Evolutionary conservation across 2,797 vertebrate species (phyloP).

Genomic region (Karalla daura): DNA sequence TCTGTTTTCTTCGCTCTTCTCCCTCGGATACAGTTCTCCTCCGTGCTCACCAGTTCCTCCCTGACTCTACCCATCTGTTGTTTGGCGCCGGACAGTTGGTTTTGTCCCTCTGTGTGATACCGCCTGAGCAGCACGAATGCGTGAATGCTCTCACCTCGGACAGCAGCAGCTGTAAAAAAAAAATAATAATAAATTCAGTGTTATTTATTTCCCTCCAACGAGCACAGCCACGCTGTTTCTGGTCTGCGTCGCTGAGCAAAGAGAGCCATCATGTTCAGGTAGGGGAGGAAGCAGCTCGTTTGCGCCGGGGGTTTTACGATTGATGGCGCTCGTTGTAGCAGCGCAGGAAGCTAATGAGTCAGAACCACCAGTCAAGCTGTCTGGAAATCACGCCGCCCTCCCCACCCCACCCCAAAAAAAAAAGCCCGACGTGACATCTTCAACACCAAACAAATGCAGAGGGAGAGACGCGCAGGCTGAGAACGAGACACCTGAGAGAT

Average conservation of each 20-base stretch:
- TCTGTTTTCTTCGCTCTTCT: no score
- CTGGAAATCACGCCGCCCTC: slow-evolving; percentile 66
- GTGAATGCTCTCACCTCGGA: background rate
- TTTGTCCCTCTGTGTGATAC: background rate
- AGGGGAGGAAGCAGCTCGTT: slow-evolving; percentile 52
- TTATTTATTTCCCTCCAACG: slow-evolving; percentile 9
- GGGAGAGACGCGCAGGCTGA: slow-evolving; percentile 36
- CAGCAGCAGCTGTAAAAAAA: no score
- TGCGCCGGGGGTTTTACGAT: slow-evolving; percentile 59
- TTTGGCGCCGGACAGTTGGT: background rate
- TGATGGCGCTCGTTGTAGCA: slow-evolving; percentile 78
- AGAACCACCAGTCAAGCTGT: slow-evolving; percentile 85
- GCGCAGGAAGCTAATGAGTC: slow-evolving; percentile 83
- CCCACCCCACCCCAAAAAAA: no score
- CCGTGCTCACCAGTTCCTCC: background rate
- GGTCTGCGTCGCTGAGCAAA: slow-evolving; percentile 28
- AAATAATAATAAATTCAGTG: background rate
- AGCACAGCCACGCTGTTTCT: slow-evolving; percentile 6
- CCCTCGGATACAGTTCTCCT: no score
- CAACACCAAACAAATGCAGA: slow-evolving; percentile 59
- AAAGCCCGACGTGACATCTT: slow-evolving; percentile 48
- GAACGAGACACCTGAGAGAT: slow-evolving; percentile 36
- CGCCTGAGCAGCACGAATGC: slow-evolving; percentile 1
- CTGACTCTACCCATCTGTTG: background rate
- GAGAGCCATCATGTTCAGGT: slow-evolving; percentile 53